phyloP scores from a whole-genome alignment of 2,113 vertebrate species.

The Phalacrocorax brasilianus region DNA sequence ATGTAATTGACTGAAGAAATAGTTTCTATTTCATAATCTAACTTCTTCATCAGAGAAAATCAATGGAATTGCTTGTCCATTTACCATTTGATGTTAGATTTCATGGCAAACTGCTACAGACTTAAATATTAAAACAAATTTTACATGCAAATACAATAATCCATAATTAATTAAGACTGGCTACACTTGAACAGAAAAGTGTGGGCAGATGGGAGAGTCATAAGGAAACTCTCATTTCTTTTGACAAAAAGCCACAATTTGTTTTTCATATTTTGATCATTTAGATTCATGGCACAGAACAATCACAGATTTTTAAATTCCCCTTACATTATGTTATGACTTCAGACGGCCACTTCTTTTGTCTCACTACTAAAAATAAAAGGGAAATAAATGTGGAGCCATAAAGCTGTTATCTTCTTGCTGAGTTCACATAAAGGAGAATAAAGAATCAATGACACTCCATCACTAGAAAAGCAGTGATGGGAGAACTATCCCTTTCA shows the following conservation, averaged over 20 bases:
- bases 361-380: neutral
- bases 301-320: neutral
- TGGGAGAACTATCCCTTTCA: neutral
- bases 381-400: conserved; percentile 3
- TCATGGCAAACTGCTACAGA: neutral
- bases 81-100: neutral
- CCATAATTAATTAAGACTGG: neutral
- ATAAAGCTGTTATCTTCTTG: conserved; percentile 1
- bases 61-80: neutral
- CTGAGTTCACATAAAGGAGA: conserved; percentile 6
- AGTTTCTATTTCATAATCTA: neutral
- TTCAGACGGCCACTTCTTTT: neutral
- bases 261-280: neutral
- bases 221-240: neutral
- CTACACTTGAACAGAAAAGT: neutral
- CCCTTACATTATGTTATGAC: neutral
- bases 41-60: neutral
- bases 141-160: neutral
- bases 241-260: neutral
- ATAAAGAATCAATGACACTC: neutral
- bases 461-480: neutral
- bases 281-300: neutral
- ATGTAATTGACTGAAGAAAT: neutral
- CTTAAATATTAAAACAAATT: neutral
- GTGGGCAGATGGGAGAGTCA: neutral